Conservation (phyloP, 2,113 vertebrate genomes). For the Pomatorhinus ruficollis region DNA sequence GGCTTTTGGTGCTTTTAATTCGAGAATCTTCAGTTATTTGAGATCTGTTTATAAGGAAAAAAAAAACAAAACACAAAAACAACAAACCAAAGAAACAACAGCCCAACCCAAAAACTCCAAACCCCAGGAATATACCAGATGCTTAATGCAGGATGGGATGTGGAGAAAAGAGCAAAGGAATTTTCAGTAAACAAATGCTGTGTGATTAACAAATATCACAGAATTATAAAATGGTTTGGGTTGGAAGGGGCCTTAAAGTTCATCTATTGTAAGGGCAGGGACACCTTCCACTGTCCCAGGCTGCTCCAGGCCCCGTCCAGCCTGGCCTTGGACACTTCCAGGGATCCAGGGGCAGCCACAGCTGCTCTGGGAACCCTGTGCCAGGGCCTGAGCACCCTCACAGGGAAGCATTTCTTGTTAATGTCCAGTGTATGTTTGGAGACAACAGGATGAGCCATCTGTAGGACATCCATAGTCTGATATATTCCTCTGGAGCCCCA, state of each 20-base stretch:
- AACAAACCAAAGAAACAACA: background rate
- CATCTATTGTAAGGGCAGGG: background rate
- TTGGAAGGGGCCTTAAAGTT: background rate
- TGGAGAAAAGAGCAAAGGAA: background rate
- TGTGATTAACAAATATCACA: background rate
- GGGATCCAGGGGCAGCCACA: background rate
- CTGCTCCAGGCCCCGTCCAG: fast-evolving
- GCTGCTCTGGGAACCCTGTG: background rate
- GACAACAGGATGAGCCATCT: background rate
- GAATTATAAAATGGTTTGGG: background rate
- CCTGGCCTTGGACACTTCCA: background rate
- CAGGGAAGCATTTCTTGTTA: fast-evolving
- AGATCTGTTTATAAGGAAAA: background rate
- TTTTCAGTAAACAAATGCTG: background rate
- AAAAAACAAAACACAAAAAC: background rate
- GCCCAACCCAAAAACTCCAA: background rate
- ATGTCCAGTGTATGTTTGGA: background rate
- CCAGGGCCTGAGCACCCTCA: fast-evolving
- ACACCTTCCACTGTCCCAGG: background rate
- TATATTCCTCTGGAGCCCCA: background rate
- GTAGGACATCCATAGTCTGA: background rate
- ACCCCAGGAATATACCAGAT: background rate
- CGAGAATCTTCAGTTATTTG: conserved; percentile 36
- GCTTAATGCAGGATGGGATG: background rate
- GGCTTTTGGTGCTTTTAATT: conserved; percentile 60